Base-by-base conservation (phyloP, 1,140 invertebrate species). In the Aphidius gifuensis region DNA sequence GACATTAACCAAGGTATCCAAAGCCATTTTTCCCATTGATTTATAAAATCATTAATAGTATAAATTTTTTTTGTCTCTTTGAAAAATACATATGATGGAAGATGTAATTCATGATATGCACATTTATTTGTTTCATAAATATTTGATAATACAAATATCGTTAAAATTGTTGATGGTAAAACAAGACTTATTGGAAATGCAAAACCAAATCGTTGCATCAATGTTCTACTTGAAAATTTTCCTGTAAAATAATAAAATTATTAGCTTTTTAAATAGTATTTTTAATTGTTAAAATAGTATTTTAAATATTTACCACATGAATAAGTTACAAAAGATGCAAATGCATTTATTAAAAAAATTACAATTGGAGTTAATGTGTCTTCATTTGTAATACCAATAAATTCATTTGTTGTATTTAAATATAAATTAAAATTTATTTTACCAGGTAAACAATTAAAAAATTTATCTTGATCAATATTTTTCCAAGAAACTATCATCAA, bases 211-310 rank as follows among this genome's bases (percentile, higher is more conserved):
- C 85, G 85, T 73, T 93, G 91, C 73, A 93, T 92, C 73, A 90
- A 85, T 62, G 93, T 91, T 82, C 91, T 91, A 75, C 90, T 92
- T 8, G 91, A 85, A 69, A 92, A 92, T 83, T 91, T 92, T 32
- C 85, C 85, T 86, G 69, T 55, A 75, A 74, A 64, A 64, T 57
- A 65, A 63, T 51, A 49, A 56, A 54, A 57, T 51, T 46, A 62
- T 49, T 55, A 50, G 32, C 46, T 16, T 11, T 16, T 16, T 16
- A 16, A 51, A 38, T 60, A 9, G 9, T 21, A 44, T 45, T 62
- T 44, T 9, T n/a, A 60, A 6, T 51, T 51, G n/a, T 58, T 32
- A 47, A 53, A 58, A 32, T 23, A 58, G 49, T 42, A 49, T 9
- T 40, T 7, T 21, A 56, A 5, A 47, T 55, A 61, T 48, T 74